A percentile compares a stretch with the other conserved stretches of the same genome.
phyloP scores from a whole-genome alignment of 23 tunicate genomes.

The Oikopleura dioica region DNA sequence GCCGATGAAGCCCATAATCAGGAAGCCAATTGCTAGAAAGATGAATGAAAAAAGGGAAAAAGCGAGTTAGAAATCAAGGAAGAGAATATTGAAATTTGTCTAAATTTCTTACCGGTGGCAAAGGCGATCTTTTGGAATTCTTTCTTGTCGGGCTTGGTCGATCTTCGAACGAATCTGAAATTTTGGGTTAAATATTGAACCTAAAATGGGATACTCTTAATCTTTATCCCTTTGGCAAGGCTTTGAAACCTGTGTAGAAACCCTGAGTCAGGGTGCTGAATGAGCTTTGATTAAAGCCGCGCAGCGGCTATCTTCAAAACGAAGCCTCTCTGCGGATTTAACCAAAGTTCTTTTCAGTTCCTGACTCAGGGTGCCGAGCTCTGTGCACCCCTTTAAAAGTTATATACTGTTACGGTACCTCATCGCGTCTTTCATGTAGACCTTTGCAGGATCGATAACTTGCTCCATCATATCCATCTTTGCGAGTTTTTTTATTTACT shows the following conservation, averaged over 20 bases:
- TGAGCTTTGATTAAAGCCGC: no score
- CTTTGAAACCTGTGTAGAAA: no score
- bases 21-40: constrained; percentile 54
- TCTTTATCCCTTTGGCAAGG: no score
- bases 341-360: no score
- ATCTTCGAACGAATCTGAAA: constrained; percentile 50
- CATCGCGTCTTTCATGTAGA: constrained; percentile 1
- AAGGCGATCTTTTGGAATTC: constrained; percentile 95
- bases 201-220: no score
- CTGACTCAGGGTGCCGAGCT: no score
- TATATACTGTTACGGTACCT: no score
- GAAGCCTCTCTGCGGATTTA: no score
- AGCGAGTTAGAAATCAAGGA: background rate
- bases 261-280: no score
- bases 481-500: background rate
- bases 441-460: constrained; percentile 9
- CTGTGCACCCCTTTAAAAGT: no score
- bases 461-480: constrained; percentile 12
- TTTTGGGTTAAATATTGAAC: no score
- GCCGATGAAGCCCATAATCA: constrained; percentile 98
- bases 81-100: background rate
- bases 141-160: constrained; percentile 91
- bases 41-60: background rate
- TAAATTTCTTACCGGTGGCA: constrained; percentile 34
- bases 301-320: no score